A percentile compares a stretch with the other conserved stretches of the same genome.
phyloP scores from a whole-genome alignment of 2,888 invertebrate genomes.

The Amblyjoppa proteus region DNA sequence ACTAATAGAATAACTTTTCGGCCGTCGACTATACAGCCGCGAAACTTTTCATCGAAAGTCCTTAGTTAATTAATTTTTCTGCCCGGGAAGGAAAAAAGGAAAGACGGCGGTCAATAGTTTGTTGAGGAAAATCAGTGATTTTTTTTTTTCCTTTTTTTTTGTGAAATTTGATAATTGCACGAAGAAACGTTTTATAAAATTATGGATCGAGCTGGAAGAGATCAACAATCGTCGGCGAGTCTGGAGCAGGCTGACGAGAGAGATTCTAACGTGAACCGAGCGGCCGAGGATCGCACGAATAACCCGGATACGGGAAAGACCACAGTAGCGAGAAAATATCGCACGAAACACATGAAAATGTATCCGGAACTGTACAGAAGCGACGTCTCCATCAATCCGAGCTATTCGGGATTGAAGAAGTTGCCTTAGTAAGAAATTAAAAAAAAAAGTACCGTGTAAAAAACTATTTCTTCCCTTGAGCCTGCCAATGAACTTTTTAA shows the following conservation, averaged over 20 bases:
- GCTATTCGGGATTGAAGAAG: slow-evolving; percentile 86
- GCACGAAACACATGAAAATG: slow-evolving; percentile 74
- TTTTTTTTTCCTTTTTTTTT: background rate
- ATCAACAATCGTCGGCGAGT: slow-evolving; percentile 16
- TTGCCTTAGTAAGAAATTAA: slow-evolving; percentile 87
- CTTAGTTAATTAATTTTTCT: background rate
- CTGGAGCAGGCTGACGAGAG: background rate
- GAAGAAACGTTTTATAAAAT: background rate
- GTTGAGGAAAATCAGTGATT: too few relatives aligned
- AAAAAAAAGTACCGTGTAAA: slow-evolving; percentile 76
- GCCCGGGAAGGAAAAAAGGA: background rate
- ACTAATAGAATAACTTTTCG: slow-evolving; percentile 41
- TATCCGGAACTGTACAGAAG: slow-evolving; percentile 87
- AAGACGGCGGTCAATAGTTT: too few relatives aligned
- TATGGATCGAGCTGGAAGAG: slow-evolving; percentile 35
- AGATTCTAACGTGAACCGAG: slow-evolving; percentile 4
- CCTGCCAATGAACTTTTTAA: background rate
- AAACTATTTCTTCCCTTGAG: background rate
- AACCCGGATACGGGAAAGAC: slow-evolving; percentile 52
- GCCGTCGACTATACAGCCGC: background rate
- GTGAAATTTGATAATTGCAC: slow-evolving; percentile 5
- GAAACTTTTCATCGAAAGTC: slow-evolving; percentile 12
- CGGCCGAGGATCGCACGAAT: background rate
- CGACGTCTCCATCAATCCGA: slow-evolving; percentile 88
- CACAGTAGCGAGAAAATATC: slow-evolving; percentile 66